Percentiles rank a stretch among this genome's conserved stretches.
These are phyloP conservation scores for Phoenoteleia sp. DNA, from an alignment of 2,888 invertebrate genomes.

Conservation along the genomic window DNA sequence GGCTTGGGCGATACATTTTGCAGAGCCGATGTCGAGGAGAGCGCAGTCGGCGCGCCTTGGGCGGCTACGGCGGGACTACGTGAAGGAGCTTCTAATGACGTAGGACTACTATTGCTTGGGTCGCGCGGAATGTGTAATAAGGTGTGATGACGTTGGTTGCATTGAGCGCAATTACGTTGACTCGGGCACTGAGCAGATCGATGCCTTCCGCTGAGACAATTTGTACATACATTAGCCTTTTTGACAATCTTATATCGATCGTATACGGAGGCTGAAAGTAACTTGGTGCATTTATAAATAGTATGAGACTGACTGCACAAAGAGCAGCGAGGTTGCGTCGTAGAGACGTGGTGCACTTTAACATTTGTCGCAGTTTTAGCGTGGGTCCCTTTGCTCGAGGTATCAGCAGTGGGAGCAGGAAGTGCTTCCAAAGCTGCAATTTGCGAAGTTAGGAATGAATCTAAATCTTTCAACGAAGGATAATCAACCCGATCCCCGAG, in stretches of 20 bases:
- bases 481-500: slow-evolving; percentile 14
- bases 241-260: not conserved
- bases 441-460: slow-evolving; percentile 3
- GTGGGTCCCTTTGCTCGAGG: not conserved
- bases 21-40: no score
- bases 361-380: not conserved
- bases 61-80: no score
- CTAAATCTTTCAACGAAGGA: not conserved
- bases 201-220: not conserved
- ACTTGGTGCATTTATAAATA: not conserved
- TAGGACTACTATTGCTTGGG: no score
- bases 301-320: not conserved
- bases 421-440: not conserved
- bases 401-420: not conserved
- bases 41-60: no score
- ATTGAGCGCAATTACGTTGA: not conserved
- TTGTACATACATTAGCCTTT: not conserved
- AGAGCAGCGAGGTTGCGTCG: not conserved
- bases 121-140: slow-evolving; percentile 11
- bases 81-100: no score
- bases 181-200: not conserved
- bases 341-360: not conserved
- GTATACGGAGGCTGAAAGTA: not conserved
- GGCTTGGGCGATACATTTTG: no score
- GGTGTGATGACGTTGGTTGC: slow-evolving; percentile 15